Conservation (phyloP, 2,888 invertebrate species). For the Drosophila meridiana region DNA sequence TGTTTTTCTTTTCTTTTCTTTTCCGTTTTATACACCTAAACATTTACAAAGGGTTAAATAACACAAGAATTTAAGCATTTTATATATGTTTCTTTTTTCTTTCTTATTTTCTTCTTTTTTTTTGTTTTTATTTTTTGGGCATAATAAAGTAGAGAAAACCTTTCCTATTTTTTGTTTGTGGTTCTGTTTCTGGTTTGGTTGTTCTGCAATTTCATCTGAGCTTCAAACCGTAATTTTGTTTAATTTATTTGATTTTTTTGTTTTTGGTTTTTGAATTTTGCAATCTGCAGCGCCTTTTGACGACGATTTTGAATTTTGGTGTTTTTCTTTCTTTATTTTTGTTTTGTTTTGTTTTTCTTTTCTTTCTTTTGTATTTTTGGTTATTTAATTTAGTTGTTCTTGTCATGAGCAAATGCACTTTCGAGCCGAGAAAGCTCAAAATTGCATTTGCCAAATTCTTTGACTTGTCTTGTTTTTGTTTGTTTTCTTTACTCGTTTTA, state of each 20-base stretch:
- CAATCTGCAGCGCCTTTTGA: constrained; percentile 68
- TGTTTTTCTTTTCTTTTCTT: constrained; percentile 15
- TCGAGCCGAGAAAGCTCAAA: neutral
- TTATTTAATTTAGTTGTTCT: constrained; percentile 22
- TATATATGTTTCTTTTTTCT: constrained; percentile 11
- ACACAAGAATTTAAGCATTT: constrained; percentile 61
- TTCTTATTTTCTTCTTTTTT: constrained; percentile 24
- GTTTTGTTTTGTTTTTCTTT: constrained; percentile 26
- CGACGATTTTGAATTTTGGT: constrained; percentile 82
- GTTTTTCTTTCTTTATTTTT: constrained; percentile 6
- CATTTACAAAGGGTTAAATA: constrained; percentile 72
- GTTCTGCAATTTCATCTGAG: constrained; percentile 48
- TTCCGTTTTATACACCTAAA: constrained; percentile 64
- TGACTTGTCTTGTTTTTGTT: constrained; percentile 63
- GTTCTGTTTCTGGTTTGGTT: constrained; percentile 42
- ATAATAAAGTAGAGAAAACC: constrained; percentile 83
- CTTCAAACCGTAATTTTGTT: constrained; percentile 54
- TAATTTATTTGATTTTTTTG: constrained; percentile 48
- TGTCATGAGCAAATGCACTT: constrained; percentile 22
- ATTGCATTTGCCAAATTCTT: constrained; percentile 24
- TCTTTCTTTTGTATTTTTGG: constrained; percentile 35
- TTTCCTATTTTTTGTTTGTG: constrained; percentile 63
- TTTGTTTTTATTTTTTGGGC: constrained; percentile 32
- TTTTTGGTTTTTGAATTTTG: constrained; percentile 70
- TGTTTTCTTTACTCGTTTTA: constrained; percentile 44